Evolutionary conservation across 1,140 invertebrate species (phyloP).

Genomic region (Lordiphosa collinella): DNA sequence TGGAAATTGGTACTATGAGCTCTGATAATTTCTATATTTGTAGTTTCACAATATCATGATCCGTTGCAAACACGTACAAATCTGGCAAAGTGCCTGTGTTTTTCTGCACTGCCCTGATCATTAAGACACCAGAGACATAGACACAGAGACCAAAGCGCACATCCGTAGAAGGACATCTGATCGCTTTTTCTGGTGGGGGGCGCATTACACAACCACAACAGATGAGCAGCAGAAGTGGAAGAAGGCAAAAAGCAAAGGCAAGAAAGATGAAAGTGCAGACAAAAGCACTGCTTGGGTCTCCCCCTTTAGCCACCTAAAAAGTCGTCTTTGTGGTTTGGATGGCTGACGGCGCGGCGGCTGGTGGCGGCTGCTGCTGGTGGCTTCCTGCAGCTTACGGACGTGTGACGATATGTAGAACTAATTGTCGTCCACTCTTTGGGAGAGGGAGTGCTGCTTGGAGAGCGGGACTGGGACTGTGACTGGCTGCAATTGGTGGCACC

Average conservation of each 20-base stretch:
- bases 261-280: constrained; percentile 69
- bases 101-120: constrained; percentile 48
- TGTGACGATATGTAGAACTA: constrained; percentile 79
- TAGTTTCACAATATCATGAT: no score
- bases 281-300: constrained; percentile 45
- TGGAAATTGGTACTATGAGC: no score
- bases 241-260: constrained; percentile 16
- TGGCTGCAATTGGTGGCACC: constrained; percentile 43
- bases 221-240: constrained; percentile 5
- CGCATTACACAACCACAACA: constrained; percentile 64
- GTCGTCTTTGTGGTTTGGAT: constrained; percentile 5
- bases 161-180: constrained; percentile 79
- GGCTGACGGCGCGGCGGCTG: constrained; percentile 20
- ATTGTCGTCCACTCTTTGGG: constrained; percentile 66
- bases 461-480: constrained; percentile 18
- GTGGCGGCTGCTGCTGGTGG: constrained; percentile 50
- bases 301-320: constrained; percentile 10
- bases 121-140: constrained; percentile 49
- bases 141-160: constrained; percentile 45
- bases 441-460: neutral
- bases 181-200: constrained; percentile 54
- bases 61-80: neutral
- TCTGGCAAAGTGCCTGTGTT: neutral
- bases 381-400: constrained; percentile 77
- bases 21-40: no score